Base-by-base conservation (phyloP, 2,797 vertebrate species). In the Salmo trutta region DNA sequence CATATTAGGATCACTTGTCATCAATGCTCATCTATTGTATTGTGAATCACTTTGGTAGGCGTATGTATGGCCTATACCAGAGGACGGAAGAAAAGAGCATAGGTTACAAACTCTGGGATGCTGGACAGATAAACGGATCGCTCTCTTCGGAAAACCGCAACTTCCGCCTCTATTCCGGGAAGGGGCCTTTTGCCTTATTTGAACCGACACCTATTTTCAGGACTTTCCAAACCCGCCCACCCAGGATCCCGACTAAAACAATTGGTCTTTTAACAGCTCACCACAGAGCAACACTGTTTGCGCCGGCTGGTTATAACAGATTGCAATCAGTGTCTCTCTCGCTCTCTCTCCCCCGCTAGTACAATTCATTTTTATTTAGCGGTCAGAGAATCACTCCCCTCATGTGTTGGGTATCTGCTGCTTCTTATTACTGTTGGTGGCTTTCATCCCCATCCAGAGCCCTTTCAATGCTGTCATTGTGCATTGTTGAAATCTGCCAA, bases 391-490 rank as follows among this genome's bases (percentile, higher is more conserved):
- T 95, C 93, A 92, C 93, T 95, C 94, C 93, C 91, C 93, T 96
- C 94, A 93, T 94, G 94, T 93, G 93, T 93, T 89, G 91, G 88
- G 91, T 94, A 95, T 95, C 95, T 94, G 91, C 93, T 95, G 95
- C 93, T 94, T 97, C 94, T 94, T 94, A 95, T 96, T 96, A 96
- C 93, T 94, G 91, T 85, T 80, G 78, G 90, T 91, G 80, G 90
- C 95, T 96, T 97, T 97, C 95, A 96, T 98, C 96, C 91, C 84
- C 91, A 94, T 97, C 94, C 94, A 97, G 93, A 90, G 81, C 88
- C 75, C 86, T 86, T 90, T 94, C 94, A 96, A 95, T 93, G 95
- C 94, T 89, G 91, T 93, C 92, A 95, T 96, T 95, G 94, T 94
- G 89, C 91, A 94, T 91, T 93, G 94, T 92, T 94, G 91, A 94